Conservation (phyloP, 37 sponge, comb jelly and placozoan genomes). For the Tethya wilhelma region DNA sequence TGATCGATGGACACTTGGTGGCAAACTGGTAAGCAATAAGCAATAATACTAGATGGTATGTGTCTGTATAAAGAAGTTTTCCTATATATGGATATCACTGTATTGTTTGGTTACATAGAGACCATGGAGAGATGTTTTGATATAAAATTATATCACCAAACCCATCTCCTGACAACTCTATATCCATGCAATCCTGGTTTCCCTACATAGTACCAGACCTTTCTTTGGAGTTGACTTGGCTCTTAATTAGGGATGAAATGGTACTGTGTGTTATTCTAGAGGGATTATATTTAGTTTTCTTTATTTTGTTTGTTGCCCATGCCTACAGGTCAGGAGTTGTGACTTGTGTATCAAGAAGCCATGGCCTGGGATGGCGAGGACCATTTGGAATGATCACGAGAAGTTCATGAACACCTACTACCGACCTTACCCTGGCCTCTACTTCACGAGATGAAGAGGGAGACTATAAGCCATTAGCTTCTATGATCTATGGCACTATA, state of each 20-base stretch:
- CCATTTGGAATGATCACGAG: conserved; percentile 92
- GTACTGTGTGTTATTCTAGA: too few species aligned
- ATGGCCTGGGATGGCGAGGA: conserved; percentile 93
- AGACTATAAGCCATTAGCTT: conserved; percentile 86
- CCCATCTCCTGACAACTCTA: conserved; percentile 69
- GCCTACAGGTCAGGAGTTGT: conserved; percentile 22
- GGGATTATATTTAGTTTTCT: too few species aligned
- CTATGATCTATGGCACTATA: too few species aligned
- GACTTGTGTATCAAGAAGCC: conserved; percentile 79
- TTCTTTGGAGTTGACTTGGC: conserved; percentile 93
- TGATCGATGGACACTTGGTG: conserved; percentile 98
- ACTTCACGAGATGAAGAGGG: conserved; percentile 93
- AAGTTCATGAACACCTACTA: conserved; percentile 89
- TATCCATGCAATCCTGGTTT: conserved; percentile 93
- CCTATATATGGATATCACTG: too few species aligned
- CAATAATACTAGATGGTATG: too few species aligned
- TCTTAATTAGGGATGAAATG: too few species aligned
- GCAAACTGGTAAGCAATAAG: conserved; percentile 94
- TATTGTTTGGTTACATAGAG: conserved; percentile 42
- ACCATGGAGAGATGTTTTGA: too few species aligned
- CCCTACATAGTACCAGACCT: conserved; percentile 91
- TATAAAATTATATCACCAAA: conserved; percentile 90
- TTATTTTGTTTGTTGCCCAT: not conserved
- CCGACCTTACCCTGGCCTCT: conserved; percentile 82
- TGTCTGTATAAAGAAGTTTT: too few species aligned